Base-by-base conservation (phyloP, 2,888 invertebrate species). In the Gryllus longicercus region DNA sequence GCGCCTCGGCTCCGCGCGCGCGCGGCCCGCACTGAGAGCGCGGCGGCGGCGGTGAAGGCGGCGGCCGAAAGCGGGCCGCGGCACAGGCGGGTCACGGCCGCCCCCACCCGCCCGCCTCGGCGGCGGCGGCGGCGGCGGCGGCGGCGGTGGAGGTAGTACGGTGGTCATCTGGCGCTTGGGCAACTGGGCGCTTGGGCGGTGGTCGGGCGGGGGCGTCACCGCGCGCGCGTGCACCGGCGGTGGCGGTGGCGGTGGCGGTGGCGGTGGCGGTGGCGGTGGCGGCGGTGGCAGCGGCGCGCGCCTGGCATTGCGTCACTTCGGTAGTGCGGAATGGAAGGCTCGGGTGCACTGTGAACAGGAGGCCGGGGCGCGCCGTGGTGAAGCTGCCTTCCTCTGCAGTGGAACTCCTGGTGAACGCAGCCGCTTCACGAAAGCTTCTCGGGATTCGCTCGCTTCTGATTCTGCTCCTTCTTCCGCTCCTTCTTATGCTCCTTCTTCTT, bases 161-260 rank as follows among this genome's bases (percentile, higher is more conserved):
- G 63, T 63, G 63, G 63, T 63, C 63, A 63, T 63, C 63, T 63
- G 63, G 63, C 63, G 63, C 63, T 63, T 63, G 63, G 63, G 63
- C 63, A 63, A 63, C 38, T 38, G 38, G 38, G 38, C 38, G 38
- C 38, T 38, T 38, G 38, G 38, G 38, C 38, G 38, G 38, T 5
- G 38, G 38, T 5, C 38, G 38, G 5, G 38, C 38, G 38, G 38
- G 38, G 38, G 38, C 38, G 38, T 5, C 38, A 8, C 38, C 8
- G 8, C 38, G 38, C 63, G 63, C 63, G 51, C 12, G 63, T 63
- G 63, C n/a, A n/a, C 16, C 63, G 63, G 16, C 5, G n/a, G 63
- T 63, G 16, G 3, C 16, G 16, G 16, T 14, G 14, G 63, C 14
- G 63, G 63, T 5, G 63, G 8, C 16, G 1, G 63, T 4, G 14